Percentiles rank a stretch among this genome's conserved stretches.
Evolutionary conservation across 2,113 vertebrate genomes (phyloP).

Genomic region (Helogale parvula): DNA sequence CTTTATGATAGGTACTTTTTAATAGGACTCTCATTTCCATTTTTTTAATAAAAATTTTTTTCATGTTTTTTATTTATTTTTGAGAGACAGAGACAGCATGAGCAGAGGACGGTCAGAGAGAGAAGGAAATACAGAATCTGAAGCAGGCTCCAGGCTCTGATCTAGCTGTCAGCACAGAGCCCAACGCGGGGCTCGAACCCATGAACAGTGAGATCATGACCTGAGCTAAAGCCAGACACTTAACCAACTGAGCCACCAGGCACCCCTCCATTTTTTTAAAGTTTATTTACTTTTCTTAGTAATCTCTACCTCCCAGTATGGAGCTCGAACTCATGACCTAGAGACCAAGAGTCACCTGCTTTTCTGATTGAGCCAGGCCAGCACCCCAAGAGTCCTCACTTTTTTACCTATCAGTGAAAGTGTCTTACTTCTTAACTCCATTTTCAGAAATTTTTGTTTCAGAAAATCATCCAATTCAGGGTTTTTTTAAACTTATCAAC

Average conservation of each 20-base stretch:
- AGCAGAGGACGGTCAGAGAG: no score
- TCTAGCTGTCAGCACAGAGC: no score
- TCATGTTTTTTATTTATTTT: no score
- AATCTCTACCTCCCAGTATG: background rate
- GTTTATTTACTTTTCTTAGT: background rate
- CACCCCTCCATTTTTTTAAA: background rate
- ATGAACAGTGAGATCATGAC: no score
- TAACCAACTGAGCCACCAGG: no score
- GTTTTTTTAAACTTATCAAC: background rate
- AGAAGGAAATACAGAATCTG: no score
- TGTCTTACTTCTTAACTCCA: background rate
- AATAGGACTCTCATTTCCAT: background rate
- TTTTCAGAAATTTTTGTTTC: background rate
- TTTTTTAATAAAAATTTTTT: background rate
- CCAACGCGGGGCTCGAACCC: no score
- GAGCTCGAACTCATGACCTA: background rate
- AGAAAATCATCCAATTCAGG: conserved; percentile 10
- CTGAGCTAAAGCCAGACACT: no score
- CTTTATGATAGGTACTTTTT: background rate
- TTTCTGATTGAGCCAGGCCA: background rate
- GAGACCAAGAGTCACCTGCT: background rate
- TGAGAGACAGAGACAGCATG: no score
- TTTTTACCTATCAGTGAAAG: background rate
- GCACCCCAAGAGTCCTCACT: background rate
- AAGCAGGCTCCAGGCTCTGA: no score